These are phyloP conservation scores for Andinoacara biseriatus DNA, from an alignment of 2,113 vertebrate species.

Conservation along the genomic window DNA sequence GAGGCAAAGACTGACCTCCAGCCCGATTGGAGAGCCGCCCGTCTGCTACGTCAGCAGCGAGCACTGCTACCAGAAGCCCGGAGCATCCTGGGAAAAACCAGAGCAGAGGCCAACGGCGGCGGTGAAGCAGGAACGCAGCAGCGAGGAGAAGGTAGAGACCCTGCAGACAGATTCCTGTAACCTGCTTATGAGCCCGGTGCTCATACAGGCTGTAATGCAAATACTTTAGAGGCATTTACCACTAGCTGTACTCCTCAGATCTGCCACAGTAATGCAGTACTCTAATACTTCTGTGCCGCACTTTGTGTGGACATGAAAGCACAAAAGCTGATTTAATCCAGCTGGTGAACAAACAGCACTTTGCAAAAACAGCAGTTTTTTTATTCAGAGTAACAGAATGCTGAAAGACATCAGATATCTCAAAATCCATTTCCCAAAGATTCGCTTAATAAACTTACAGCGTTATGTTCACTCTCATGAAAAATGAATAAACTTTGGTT, in stretches of 20 bases:
- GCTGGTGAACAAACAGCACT: too few species aligned
- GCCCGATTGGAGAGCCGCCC: slow-evolving; percentile 26
- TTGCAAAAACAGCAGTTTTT: too few species aligned
- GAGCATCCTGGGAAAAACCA: slow-evolving; percentile 81
- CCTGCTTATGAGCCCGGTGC: neutral
- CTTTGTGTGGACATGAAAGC: too few species aligned
- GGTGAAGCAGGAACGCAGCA: slow-evolving; percentile 64
- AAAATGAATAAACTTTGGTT: too few species aligned
- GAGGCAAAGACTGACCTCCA: slow-evolving; percentile 15
- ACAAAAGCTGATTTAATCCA: too few species aligned
- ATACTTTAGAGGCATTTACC: neutral
- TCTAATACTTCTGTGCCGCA: too few species aligned
- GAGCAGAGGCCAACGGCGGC: slow-evolving; percentile 60
- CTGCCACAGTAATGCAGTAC: too few species aligned
- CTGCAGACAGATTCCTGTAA: neutral
- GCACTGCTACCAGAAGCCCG: slow-evolving; percentile 98
- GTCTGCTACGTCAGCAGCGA: slow-evolving; percentile 96
- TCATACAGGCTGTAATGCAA: too few species aligned
- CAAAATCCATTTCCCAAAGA: too few species aligned
- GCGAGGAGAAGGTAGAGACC: slow-evolving; percentile 34
- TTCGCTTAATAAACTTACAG: too few species aligned
- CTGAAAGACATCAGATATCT: neutral
- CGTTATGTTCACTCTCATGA: too few species aligned
- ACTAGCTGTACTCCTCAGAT: neutral
- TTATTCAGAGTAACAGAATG: neutral